Evolutionary conservation across 1,140 invertebrate genomes (phyloP), one percentile per base, ranked within the genome.

Genomic region (Penaeus indicus): DNA sequence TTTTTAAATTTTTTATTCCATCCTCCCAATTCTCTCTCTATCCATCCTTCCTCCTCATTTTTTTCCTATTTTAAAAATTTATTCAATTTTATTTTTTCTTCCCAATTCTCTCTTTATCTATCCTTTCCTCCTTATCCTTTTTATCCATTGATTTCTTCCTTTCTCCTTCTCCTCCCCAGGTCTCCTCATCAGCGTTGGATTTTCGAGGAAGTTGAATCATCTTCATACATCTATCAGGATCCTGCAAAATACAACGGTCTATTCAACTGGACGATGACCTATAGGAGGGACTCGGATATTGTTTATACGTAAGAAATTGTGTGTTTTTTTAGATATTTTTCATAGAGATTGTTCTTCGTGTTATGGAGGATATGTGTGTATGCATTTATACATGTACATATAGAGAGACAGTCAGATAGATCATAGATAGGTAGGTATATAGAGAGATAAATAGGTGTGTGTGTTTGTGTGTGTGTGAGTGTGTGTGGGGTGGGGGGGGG

Each of bases 251-350:
- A 92, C 86, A 75, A 89, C 54, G 90, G 91, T n/a, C 47, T 91
- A 38, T 94, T 94, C 92, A 94, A 94, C 89, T 94, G 93, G 93
- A 94, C 93, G 2, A 93, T 93, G 92, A 94, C 93, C 1, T 94
- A 94, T 85, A 92, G 93, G 22, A 90, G 85, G 25, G 92, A 93
- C 80, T 93, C 93, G 0, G 92, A 93, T 60, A 78, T 93, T 67
- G 42, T 78, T 87, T 32, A 62, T 21, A 75, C 69, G 82, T 80
- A 42, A 42, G 38, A 42, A 42, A 42, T 42, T 42, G 4, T 42
- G 4, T 42, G 2, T 42, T 42, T 42, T 42, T 1, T 42, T 38
- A 3, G 4, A 7, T 42, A 7, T 42, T 42, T 42, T 42, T 42
- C 32, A 32, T 32, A 32, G 32, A 32, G 32, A 32, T 42, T 42